phyloP scores from a whole-genome alignment of 1,140 invertebrate species.

The Heliothis virescens region DNA sequence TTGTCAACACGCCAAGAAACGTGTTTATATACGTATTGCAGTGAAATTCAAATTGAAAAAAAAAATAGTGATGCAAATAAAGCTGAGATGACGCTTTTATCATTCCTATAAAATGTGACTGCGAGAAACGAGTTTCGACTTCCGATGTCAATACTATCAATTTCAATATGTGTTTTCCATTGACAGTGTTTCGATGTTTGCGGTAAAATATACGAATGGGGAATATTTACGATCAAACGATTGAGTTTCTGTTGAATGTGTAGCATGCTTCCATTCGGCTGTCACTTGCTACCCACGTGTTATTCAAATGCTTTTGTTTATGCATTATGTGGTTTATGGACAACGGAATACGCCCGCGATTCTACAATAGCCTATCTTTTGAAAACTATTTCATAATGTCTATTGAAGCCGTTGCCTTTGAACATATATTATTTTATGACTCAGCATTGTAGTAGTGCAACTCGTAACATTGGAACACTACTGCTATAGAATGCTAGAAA shows the following conservation, averaged over 20 bases:
- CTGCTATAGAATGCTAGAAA: not conserved
- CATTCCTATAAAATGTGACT: slow-evolving; percentile 8
- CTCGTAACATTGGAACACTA: slow-evolving; percentile 11
- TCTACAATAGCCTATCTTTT: slow-evolving; percentile 38
- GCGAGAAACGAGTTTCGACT: slow-evolving; percentile 29
- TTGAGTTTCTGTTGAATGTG: slow-evolving; percentile 57
- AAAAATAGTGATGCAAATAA: slow-evolving; percentile 6
- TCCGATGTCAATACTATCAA: slow-evolving; percentile 45
- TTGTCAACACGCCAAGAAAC: not conserved
- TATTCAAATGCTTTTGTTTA: slow-evolving; percentile 75
- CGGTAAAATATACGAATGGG: slow-evolving; percentile 53
- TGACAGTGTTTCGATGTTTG: slow-evolving; percentile 54
- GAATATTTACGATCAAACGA: slow-evolving; percentile 67
- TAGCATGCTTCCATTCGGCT: slow-evolving; percentile 62
- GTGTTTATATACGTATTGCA: not conserved
- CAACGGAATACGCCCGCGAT: slow-evolving; percentile 59
- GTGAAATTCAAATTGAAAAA: not conserved
- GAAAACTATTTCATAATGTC: slow-evolving; percentile 46
- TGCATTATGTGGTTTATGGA: slow-evolving; percentile 66
- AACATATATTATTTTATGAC: slow-evolving; percentile 43
- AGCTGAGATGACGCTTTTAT: not conserved
- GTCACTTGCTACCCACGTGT: slow-evolving; percentile 69
- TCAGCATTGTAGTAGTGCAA: slow-evolving; percentile 27
- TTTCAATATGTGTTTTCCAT: slow-evolving; percentile 44
- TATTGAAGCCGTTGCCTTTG: slow-evolving; percentile 33